phyloP scores from a whole-genome alignment of 2,888 invertebrate species.

The Lysandra coridon region DNA sequence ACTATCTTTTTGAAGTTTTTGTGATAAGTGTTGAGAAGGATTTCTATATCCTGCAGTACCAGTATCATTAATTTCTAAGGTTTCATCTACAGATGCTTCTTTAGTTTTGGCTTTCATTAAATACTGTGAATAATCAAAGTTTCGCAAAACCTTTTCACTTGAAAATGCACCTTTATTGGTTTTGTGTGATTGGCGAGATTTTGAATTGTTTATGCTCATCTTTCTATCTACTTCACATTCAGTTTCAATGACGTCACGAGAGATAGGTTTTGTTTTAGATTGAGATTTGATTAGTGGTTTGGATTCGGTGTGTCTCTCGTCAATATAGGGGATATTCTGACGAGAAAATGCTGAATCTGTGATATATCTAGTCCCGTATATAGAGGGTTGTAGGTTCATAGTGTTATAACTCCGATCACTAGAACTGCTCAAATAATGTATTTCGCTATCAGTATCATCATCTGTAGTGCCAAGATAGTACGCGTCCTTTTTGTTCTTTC shows the following conservation, averaged over 20 bases:
- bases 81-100: background rate
- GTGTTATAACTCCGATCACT: background rate
- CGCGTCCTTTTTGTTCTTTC: constrained; percentile 7
- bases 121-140: background rate
- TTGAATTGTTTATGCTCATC: background rate
- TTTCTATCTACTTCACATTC: background rate
- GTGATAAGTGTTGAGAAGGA: background rate
- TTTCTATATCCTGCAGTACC: background rate
- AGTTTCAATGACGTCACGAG: background rate
- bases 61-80: background rate
- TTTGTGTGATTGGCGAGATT: background rate
- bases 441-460: background rate
- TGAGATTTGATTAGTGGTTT: constrained; percentile 1
- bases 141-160: background rate
- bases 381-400: background rate
- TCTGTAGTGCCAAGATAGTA: background rate
- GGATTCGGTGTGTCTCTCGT: background rate
- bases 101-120: background rate
- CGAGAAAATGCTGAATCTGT: background rate
- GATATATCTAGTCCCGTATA: constrained; percentile 15
- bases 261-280: background rate
- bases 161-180: background rate
- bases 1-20: background rate
- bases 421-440: background rate
- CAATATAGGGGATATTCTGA: background rate